Percentiles rank a stretch among this genome's conserved stretches.
phyloP scores from a whole-genome alignment of 2,888 invertebrate species.

The Creontiades dilutus region DNA sequence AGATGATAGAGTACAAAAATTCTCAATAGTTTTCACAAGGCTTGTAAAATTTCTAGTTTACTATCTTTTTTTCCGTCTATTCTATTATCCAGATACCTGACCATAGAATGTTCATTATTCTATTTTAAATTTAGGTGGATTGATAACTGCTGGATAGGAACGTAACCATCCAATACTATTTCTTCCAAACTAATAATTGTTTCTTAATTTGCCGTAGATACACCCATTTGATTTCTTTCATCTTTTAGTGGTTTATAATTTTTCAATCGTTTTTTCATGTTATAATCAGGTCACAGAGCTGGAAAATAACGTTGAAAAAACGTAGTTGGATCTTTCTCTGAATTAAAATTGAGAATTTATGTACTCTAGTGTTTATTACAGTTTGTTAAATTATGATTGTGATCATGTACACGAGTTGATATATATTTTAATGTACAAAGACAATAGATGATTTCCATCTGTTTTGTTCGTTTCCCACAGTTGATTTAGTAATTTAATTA shows the following conservation, averaged over 20 bases:
- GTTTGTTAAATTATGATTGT: slow-evolving; percentile 2
- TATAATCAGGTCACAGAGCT: neutral
- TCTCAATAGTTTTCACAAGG: neutral
- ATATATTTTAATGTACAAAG: slow-evolving; percentile 3
- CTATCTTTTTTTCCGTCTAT: too few relatives aligned
- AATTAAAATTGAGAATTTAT: slow-evolving; percentile 19
- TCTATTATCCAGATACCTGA: too few relatives aligned
- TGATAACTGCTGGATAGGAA: neutral
- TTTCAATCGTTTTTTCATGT: neutral
- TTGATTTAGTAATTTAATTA: neutral
- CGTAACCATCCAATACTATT: neutral
- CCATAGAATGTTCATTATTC: neutral
- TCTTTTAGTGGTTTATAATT: too few relatives aligned
- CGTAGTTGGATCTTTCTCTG: neutral
- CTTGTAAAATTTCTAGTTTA: too few relatives aligned
- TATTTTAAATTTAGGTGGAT: neutral
- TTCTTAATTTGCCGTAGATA: too few relatives aligned
- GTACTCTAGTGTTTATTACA: slow-evolving; percentile 13
- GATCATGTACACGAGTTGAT: slow-evolving; percentile 13
- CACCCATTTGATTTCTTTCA: too few relatives aligned
- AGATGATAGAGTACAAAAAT: slow-evolving; percentile 28
- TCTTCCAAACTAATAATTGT: too few relatives aligned
- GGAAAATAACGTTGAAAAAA: neutral
- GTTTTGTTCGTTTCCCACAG: slow-evolving; percentile 28
- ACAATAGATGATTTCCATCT: neutral